Evolutionary conservation across 2,797 vertebrate genomes (phyloP).

Genomic region (Danio jaintianensis): DNA sequence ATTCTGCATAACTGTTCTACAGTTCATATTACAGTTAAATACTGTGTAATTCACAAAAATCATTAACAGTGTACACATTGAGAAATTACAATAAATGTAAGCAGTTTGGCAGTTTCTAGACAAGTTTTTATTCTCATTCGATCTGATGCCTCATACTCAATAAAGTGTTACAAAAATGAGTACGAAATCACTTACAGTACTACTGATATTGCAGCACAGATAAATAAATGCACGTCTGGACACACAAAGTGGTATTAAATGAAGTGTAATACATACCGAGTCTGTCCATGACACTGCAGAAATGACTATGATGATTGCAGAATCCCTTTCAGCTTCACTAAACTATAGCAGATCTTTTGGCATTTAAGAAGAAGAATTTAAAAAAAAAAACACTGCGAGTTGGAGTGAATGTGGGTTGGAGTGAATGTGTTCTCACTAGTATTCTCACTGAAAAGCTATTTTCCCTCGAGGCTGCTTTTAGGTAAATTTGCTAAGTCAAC

Average conservation of each 20-base stretch:
- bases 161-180: background rate
- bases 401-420: no score
- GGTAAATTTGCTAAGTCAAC: constrained; percentile 31
- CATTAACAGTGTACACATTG: no score
- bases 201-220: background rate
- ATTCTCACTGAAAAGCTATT: background rate
- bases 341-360: background rate
- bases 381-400: constrained; percentile 1
- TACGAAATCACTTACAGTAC: background rate
- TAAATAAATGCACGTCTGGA: background rate
- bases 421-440: background rate
- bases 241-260: background rate
- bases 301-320: background rate
- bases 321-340: constrained; percentile 5
- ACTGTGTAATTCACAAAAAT: no score
- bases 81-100: no score
- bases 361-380: background rate
- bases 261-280: constrained; percentile 16
- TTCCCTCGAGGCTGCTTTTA: background rate
- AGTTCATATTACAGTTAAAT: no score
- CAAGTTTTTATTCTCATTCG: background rate
- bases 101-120: background rate
- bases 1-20: no score
- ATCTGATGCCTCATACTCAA: background rate
- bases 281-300: constrained; percentile 33